phyloP scores from a whole-genome alignment of 2,113 vertebrate genomes.

The Rhineura floridana region DNA sequence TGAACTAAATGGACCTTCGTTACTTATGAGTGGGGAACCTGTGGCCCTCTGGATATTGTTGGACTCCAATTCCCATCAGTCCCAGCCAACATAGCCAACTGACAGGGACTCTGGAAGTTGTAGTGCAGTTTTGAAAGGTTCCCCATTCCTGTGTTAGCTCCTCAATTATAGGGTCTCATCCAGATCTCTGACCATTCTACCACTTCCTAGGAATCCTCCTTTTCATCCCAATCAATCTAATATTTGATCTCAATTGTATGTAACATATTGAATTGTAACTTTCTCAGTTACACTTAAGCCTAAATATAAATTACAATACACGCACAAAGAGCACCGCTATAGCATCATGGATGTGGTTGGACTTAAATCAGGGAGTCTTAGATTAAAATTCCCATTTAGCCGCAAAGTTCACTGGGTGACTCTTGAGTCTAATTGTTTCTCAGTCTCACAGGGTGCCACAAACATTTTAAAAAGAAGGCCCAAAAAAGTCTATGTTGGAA shows the following conservation, averaged over 20 bases:
- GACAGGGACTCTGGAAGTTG: no score
- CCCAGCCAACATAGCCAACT: no score
- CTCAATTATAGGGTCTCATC: neutral
- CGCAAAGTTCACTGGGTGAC: neutral
- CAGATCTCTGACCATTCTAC: neutral
- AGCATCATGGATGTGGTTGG: neutral
- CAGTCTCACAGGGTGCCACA: no score
- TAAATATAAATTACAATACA: neutral
- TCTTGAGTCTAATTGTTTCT: neutral
- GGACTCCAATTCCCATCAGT: no score
- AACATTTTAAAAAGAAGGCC: neutral
- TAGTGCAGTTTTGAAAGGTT: no score
- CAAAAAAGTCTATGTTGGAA: neutral
- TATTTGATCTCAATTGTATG: neutral
- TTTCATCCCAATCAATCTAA: neutral
- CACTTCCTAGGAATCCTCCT: neutral
- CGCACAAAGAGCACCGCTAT: neutral
- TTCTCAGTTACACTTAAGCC: neutral
- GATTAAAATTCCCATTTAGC: neutral
- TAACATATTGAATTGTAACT: neutral
- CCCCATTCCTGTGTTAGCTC: no score
- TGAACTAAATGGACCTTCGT: neutral
- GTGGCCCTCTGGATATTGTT: no score
- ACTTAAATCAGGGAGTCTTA: neutral
- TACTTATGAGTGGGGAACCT: no score